Evolutionary conservation across 2,113 vertebrate genomes (phyloP).

Genomic region (Salminus brasiliensis): DNA sequence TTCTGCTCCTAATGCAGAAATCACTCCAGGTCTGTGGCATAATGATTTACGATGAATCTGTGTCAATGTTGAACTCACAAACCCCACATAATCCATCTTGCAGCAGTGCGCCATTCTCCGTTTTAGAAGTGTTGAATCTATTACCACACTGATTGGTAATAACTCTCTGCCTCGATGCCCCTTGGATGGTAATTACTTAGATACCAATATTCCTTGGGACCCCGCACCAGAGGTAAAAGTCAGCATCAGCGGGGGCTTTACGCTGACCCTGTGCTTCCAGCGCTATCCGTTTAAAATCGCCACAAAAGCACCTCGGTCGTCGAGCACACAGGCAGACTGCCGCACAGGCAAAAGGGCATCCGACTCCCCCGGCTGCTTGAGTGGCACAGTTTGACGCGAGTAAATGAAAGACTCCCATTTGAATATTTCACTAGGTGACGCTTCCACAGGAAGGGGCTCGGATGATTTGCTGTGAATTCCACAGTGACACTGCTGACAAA

Average conservation of each 20-base stretch:
- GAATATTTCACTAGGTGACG: conserved; percentile 39
- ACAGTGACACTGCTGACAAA: conserved; percentile 48
- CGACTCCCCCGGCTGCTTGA: conserved; percentile 1
- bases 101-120: conserved; percentile 67
- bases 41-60: conserved; percentile 87
- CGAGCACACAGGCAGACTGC: conserved; percentile 6
- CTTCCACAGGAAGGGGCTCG: conserved; percentile 8
- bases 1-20: conserved; percentile 84
- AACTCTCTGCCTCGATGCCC: conserved; percentile 75
- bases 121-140: conserved; percentile 81
- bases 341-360: conserved; percentile 20
- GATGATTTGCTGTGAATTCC: conserved; percentile 36
- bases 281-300: conserved; percentile 40
- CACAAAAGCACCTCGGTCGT: conserved; percentile 17
- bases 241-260: conserved; percentile 33
- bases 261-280: conserved; percentile 38
- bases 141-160: conserved; percentile 83
- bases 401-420: conserved; percentile 13
- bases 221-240: conserved; percentile 42
- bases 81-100: conserved; percentile 83
- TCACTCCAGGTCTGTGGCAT: conserved; percentile 80
- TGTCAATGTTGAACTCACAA: conserved; percentile 84
- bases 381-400: not conserved
- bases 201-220: conserved; percentile 68
- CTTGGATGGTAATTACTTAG: conserved; percentile 78